Percentiles rank a stretch among this genome's conserved stretches.
Conservation (phyloP, 2,113 vertebrate genomes). For the Ascaphus truei region DNA sequence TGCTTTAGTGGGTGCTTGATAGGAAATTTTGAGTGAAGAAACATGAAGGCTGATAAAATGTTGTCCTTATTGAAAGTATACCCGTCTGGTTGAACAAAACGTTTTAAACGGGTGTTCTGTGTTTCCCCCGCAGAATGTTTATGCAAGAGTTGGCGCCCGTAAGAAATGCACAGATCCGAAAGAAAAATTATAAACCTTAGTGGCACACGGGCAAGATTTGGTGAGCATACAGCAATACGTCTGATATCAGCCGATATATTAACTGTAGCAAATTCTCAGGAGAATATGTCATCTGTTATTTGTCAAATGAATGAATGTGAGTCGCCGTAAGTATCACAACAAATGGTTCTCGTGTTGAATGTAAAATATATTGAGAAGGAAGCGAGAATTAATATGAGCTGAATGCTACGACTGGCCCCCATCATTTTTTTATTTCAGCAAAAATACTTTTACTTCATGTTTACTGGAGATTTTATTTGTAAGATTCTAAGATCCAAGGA, state of each 20-base stretch:
- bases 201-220: constrained; percentile 34
- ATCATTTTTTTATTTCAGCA: too few species aligned
- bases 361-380: too few species aligned
- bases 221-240: constrained; percentile 11
- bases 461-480: too few species aligned
- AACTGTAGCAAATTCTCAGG: neutral
- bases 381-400: too few species aligned
- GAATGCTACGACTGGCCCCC: too few species aligned
- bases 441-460: too few species aligned
- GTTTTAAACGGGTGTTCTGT: constrained; percentile 14
- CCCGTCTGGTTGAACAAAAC: neutral
- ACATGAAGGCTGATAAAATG: too few species aligned
- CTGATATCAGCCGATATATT: neutral
- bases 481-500: too few species aligned
- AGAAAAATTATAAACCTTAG: constrained; percentile 37
- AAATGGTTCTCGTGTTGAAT: too few species aligned
- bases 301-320: neutral
- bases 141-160: constrained; percentile 22
- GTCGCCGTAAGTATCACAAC: too few species aligned
- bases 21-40: too few species aligned
- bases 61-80: neutral
- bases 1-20: too few species aligned
- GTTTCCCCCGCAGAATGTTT: constrained; percentile 26
- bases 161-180: constrained; percentile 37
- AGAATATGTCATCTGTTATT: constrained; percentile 14